Base-by-base conservation (phyloP, 2,888 invertebrate genomes). In the Noctua janthe region DNA sequence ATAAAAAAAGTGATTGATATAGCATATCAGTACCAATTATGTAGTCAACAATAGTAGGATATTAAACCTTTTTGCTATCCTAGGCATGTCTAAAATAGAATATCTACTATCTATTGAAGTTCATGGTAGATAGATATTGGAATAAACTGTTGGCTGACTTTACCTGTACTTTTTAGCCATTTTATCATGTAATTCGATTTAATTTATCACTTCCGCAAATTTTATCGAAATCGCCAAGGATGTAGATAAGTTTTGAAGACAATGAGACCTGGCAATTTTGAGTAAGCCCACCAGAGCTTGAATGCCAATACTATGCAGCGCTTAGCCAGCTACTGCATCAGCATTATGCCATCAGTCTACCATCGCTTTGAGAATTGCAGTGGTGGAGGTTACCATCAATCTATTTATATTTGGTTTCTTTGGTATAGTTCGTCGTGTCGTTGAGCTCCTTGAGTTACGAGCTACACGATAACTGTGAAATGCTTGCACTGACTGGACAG, bases 1-100 rank as follows among this genome's bases (percentile, higher is more conserved):
- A 82, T 84, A 83, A 83, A 80, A 62, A 66, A 2, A 59, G 71
- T 67, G 51, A 82, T 71, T 78, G 84, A 83, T 82, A 51, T 15
- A 43, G 1, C 39, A 8, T 59, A 59, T 78, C 69, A 66, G 67
- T 77, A 39, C 3, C 5, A 29, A 35, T 59, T 51, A 51, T 71
- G 1, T 47, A 66, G 20, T 47, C n/a, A 49, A 59, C 29, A 29
- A 15, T 35, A 43, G 49, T 56, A 15, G 49, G 23, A 17, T 35
- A 20, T 23, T 39, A 56, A 54, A 35, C 8, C 11, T 69, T 56
- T 71, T 49, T 71, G 51, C 5, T 80, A 23, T 23, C 2, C 29
- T n/a, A 54, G 0, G 23, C 35, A 47, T n/a, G n/a, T 62, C 2
- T 7, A 56, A 56, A 78, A 78, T 8, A 10, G 8, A 51, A 43